Percentiles rank a stretch among this genome's conserved stretches.
phyloP scores from a whole-genome alignment of 2,888 invertebrate species.

The Rhyacophila evoluta region DNA sequence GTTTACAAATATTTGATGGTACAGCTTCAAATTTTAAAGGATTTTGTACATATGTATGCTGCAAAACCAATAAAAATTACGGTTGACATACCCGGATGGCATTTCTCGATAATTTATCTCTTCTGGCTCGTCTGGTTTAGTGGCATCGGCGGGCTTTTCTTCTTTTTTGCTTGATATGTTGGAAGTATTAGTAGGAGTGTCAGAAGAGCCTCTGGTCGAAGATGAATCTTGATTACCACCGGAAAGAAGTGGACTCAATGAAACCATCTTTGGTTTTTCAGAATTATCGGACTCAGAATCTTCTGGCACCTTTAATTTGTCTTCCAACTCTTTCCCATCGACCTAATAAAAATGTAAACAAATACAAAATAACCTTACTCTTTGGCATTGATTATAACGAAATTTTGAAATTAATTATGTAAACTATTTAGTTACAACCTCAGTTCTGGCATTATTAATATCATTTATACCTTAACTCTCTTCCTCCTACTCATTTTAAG shows the following conservation, averaged over 20 bases:
- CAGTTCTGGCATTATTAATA: slow-evolving; percentile 3
- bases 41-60: no score
- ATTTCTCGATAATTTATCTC: slow-evolving; percentile 70
- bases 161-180: slow-evolving; percentile 64
- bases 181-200: slow-evolving; percentile 61
- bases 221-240: slow-evolving; percentile 68
- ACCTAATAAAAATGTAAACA: slow-evolving; percentile 63
- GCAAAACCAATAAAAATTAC: neutral
- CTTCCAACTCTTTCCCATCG: slow-evolving; percentile 77
- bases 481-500: slow-evolving; percentile 72
- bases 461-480: slow-evolving; percentile 67
- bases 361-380: slow-evolving; percentile 43
- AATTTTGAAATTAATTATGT: neutral
- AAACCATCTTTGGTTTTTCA: slow-evolving; percentile 72
- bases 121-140: slow-evolving; percentile 75
- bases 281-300: slow-evolving; percentile 74
- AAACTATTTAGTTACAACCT: neutral
- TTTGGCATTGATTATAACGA: neutral
- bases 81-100: slow-evolving; percentile 63
- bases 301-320: slow-evolving; percentile 73
- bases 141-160: slow-evolving; percentile 60
- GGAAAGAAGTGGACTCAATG: slow-evolving; percentile 71
- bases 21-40: no score
- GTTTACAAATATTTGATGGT: no score
- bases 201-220: slow-evolving; percentile 66